These are phyloP conservation scores for Netelia virgata DNA, from an alignment of 2,888 invertebrate species.

Conservation along the genomic window DNA sequence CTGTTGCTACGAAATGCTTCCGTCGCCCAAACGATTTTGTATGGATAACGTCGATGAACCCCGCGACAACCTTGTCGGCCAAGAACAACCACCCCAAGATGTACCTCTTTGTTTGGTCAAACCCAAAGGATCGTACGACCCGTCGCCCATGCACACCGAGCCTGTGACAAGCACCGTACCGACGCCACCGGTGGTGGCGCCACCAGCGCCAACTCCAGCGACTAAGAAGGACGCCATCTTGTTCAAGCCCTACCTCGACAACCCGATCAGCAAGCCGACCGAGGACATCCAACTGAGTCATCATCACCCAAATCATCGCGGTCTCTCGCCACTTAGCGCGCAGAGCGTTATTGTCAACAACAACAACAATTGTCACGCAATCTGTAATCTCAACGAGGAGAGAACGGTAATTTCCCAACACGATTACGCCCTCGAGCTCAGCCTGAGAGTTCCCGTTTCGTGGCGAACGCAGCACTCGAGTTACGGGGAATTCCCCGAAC, in stretches of 20 bases:
- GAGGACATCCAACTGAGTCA: constrained; percentile 65
- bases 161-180: constrained; percentile 77
- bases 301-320: constrained; percentile 68
- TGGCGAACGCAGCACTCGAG: constrained; percentile 73
- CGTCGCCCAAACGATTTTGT: constrained; percentile 77
- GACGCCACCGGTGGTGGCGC: constrained; percentile 71
- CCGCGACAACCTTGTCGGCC: constrained; percentile 67
- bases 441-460: constrained; percentile 79
- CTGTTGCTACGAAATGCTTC: constrained; percentile 75
- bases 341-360: constrained; percentile 71
- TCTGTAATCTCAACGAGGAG: constrained; percentile 80
- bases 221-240: constrained; percentile 89
- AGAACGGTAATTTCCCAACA: constrained; percentile 65
- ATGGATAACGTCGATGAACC: constrained; percentile 70
- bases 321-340: constrained; percentile 65
- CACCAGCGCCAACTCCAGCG: constrained; percentile 78
- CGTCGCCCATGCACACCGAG: constrained; percentile 71
- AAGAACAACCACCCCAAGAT: constrained; percentile 80
- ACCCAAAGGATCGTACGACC: constrained; percentile 74
- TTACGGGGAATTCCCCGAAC: constrained; percentile 66
- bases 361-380: constrained; percentile 79
- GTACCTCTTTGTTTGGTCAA: constrained; percentile 85
- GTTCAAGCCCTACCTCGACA: constrained; percentile 92
- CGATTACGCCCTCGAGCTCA: constrained; percentile 79
- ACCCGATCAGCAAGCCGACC: constrained; percentile 86